phyloP scores from a whole-genome alignment of 2,113 vertebrate genomes.

The Etia nguti region DNA sequence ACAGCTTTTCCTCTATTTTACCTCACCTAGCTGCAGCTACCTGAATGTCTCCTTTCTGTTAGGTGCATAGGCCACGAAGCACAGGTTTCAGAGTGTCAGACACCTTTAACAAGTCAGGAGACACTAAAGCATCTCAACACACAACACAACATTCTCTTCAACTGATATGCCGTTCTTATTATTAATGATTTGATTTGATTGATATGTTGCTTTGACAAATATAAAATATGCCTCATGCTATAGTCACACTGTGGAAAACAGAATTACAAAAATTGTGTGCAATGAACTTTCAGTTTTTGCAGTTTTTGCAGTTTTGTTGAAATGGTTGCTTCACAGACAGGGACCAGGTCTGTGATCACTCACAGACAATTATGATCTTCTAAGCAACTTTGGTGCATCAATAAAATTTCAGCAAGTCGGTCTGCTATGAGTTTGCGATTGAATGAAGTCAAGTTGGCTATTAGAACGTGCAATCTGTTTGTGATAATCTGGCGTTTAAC shows the following conservation, averaged over 20 bases:
- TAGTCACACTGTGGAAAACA: too few relatives aligned
- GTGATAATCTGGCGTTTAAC: not conserved
- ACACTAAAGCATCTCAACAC: not conserved
- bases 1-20: not conserved
- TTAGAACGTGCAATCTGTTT: accelerated
- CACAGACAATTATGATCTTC: too few relatives aligned
- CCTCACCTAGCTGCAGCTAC: not conserved
- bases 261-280: not conserved
- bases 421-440: not conserved
- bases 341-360: too few relatives aligned
- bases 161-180: accelerated
- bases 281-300: not conserved
- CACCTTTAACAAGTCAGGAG: not conserved
- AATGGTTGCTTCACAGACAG: too few relatives aligned
- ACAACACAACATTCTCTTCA: not conserved
- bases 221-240: not conserved
- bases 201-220: not conserved
- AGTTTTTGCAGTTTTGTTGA: not conserved
- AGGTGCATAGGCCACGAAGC: not conserved
- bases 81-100: not conserved
- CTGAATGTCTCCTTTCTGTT: not conserved
- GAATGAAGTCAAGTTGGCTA: not conserved
- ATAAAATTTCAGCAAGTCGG: too few relatives aligned
- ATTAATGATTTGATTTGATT: not conserved
- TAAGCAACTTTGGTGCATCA: too few relatives aligned